These are phyloP conservation scores for Tanaodytes sp. DNA, from an alignment of 2,888 invertebrate species.

Conservation along the genomic window DNA sequence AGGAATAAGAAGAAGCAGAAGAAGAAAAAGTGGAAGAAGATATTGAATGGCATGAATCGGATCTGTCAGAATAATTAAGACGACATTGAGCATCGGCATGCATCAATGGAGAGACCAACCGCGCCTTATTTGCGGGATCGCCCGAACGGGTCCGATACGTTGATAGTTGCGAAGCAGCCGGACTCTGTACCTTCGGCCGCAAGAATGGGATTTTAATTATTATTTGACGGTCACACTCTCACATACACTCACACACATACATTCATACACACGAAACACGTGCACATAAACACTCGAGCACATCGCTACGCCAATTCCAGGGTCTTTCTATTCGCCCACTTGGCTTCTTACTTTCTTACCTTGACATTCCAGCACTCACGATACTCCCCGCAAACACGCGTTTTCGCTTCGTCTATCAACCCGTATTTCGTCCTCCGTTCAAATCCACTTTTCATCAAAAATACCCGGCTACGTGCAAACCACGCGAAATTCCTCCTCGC, in stretches of 20 bases:
- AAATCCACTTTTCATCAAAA: no score
- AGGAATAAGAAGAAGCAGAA: no score
- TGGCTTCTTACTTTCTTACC: conserved; percentile 52
- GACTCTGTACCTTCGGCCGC: conserved; percentile 21
- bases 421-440: conserved; percentile 41
- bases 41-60: conserved; percentile 4
- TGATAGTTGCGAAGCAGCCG: neutral
- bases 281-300: no score
- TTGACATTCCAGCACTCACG: conserved; percentile 59
- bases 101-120: conserved; percentile 44
- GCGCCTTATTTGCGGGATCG: no score
- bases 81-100: conserved; percentile 9
- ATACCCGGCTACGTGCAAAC: no score
- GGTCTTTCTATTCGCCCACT: conserved; percentile 33
- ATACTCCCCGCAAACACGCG: conserved; percentile 41
- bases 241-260: neutral
- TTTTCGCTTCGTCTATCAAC: conserved; percentile 30
- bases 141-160: conserved; percentile 23
- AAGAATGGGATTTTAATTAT: conserved; percentile 51
- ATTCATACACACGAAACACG: neutral
- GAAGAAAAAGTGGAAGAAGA: no score
- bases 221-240: conserved; percentile 49
- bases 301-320: conserved; percentile 11
- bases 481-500: no score
- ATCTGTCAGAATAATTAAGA: no score